Conservation (phyloP, 2,888 invertebrate species). For the Drosophila kokeensis region DNA sequence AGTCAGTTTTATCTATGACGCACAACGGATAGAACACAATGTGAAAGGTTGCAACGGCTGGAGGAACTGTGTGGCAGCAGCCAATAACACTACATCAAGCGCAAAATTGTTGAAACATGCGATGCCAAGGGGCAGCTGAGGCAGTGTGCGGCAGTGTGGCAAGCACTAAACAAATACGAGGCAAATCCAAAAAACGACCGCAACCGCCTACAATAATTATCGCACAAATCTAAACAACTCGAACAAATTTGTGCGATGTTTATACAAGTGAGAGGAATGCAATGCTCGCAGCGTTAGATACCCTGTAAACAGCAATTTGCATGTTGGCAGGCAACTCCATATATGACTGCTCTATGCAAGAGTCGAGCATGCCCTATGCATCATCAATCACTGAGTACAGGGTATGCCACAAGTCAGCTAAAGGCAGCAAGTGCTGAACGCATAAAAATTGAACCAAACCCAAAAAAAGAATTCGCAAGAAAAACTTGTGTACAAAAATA, state of each 20-base stretch:
- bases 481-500: constrained; percentile 56
- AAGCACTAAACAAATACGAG: constrained; percentile 19
- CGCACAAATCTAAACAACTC: constrained; percentile 64
- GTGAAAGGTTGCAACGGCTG: constrained; percentile 3
- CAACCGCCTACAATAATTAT: constrained; percentile 63
- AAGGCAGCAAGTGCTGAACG: constrained; percentile 49
- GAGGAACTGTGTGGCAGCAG: constrained; percentile 39
- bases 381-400: neutral
- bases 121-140: constrained; percentile 37
- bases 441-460: constrained; percentile 30
- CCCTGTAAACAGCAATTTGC: neutral
- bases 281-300: neutral
- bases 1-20: constrained; percentile 17
- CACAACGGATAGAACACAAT: constrained; percentile 8
- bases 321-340: neutral
- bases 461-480: constrained; percentile 63
- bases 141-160: neutral
- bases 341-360: neutral
- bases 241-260: constrained; percentile 25
- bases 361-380: neutral
- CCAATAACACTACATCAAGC: constrained; percentile 56
- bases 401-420: constrained; percentile 10
- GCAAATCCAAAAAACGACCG: constrained; percentile 35
- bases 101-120: constrained; percentile 66
- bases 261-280: constrained; percentile 12